These are phyloP conservation scores for Megalonaias nervosa DNA, from an alignment of 1,140 invertebrate species.

Conservation along the genomic window DNA sequence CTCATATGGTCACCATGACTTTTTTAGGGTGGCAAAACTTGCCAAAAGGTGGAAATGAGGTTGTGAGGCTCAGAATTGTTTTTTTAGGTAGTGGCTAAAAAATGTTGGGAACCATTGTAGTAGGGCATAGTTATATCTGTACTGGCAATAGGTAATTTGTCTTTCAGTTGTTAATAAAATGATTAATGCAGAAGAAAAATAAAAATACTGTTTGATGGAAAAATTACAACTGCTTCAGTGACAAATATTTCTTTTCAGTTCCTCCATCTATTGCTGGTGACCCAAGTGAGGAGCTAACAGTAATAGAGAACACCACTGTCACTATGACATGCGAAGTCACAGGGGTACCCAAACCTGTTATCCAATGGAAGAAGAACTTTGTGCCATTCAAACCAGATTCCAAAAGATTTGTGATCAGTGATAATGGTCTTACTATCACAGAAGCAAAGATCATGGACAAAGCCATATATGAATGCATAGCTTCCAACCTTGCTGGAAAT, in stretches of 20 bases:
- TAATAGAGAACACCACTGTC: constrained; percentile 53
- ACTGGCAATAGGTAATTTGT: no score
- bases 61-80: no score
- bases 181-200: no score
- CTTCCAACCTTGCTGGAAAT: constrained; percentile 71
- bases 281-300: constrained; percentile 54
- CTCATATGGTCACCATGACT: no score
- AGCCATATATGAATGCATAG: constrained; percentile 74
- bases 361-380: constrained; percentile 68
- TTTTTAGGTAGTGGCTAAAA: no score
- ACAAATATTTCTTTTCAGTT: constrained; percentile 68
- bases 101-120: no score
- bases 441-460: constrained; percentile 63
- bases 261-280: constrained; percentile 93
- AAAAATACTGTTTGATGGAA: no score
- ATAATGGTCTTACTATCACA: constrained; percentile 53
- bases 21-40: no score
- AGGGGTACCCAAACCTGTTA: constrained; percentile 65
- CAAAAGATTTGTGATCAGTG: constrained; percentile 38
- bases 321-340: constrained; percentile 64
- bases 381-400: constrained; percentile 47
- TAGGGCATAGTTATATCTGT: no score
- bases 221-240: no score
- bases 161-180: no score
- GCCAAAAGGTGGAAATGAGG: no score